phyloP scores from a whole-genome alignment of 2,888 invertebrate genomes.

The Spodoptera exigua region DNA sequence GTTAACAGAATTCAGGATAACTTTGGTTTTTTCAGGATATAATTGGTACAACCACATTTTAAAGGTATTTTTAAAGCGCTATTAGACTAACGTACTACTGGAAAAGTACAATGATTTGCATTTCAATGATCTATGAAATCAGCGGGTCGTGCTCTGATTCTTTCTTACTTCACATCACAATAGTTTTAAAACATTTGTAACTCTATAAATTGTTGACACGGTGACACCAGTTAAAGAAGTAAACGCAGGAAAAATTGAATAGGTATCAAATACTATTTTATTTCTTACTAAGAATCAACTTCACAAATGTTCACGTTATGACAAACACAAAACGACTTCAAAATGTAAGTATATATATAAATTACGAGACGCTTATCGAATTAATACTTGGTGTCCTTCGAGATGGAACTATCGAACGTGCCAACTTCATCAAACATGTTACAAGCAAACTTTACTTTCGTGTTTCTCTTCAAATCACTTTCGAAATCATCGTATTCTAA shows the following conservation, averaged over 20 bases:
- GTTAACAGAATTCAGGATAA: conserved; percentile 1
- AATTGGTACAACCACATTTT: no score
- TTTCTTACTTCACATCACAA: no score
- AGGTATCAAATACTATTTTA: conserved; percentile 24
- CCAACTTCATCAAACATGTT: conserved; percentile 54
- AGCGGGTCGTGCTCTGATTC: no score
- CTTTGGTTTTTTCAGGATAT: conserved; percentile 11
- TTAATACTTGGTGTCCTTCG: conserved; percentile 61
- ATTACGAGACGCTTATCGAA: conserved; percentile 42
- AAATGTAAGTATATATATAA: conserved; percentile 49
- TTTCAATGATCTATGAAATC: no score
- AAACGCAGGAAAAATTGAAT: conserved; percentile 1
- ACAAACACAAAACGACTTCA: conserved; percentile 38
- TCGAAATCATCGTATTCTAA: conserved; percentile 74
- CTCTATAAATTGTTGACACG: no score
- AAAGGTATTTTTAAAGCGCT: no score
- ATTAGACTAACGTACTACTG: no score
- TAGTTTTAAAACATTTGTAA: no score
- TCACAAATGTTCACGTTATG: conserved; percentile 27
- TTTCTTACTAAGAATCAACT: conserved; percentile 32
- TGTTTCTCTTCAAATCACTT: conserved; percentile 66
- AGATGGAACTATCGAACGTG: conserved; percentile 68
- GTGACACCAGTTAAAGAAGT: not conserved
- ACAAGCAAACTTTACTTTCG: conserved; percentile 56
- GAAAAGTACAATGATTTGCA: no score